Percentiles rank a stretch among this genome's conserved stretches.
Evolutionary conservation across 2,888 invertebrate species (phyloP).

Genomic region (Drosophila borealis): DNA sequence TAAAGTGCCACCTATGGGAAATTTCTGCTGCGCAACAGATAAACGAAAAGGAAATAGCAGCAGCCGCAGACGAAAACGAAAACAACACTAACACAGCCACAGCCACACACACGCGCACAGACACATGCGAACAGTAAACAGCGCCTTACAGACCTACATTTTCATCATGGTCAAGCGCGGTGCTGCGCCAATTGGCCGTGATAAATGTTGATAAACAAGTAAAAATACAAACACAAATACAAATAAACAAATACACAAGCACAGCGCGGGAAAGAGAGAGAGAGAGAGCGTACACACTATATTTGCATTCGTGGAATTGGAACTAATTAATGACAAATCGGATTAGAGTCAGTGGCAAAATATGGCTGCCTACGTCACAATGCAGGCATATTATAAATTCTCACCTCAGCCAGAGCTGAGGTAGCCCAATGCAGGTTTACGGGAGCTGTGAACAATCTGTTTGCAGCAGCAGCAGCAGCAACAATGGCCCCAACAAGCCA

Average conservation of each 20-base stretch:
- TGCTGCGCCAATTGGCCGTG: slow-evolving; percentile 30
- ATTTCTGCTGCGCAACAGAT: background rate
- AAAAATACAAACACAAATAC: slow-evolving; percentile 38
- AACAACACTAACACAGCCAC: background rate
- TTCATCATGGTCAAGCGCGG: slow-evolving; percentile 5
- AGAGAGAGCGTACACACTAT: background rate
- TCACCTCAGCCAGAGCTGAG: background rate
- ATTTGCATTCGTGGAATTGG: slow-evolving; percentile 38
- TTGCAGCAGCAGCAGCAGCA: slow-evolving; percentile 3
- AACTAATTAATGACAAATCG: slow-evolving; percentile 63
- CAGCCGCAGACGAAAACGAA: slow-evolving; percentile 25
- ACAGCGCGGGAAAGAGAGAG: background rate
- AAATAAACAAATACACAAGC: slow-evolving; percentile 34
- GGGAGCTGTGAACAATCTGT: background rate
- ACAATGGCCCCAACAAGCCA: slow-evolving; percentile 5
- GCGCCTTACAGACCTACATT: slow-evolving; percentile 8
- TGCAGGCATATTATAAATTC: slow-evolving; percentile 16
- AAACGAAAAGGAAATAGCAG: slow-evolving; percentile 29
- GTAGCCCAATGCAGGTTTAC: slow-evolving; percentile 2
- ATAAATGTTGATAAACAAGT: slow-evolving; percentile 54
- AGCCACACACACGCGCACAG: background rate
- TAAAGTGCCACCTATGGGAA: slow-evolving; percentile 1
- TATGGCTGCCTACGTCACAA: slow-evolving; percentile 5
- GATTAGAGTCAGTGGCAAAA: slow-evolving; percentile 28
- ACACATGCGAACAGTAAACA: slow-evolving; percentile 4